Base-by-base conservation (phyloP, 2,888 invertebrate genomes). In the Penaeus monodon region DNA sequence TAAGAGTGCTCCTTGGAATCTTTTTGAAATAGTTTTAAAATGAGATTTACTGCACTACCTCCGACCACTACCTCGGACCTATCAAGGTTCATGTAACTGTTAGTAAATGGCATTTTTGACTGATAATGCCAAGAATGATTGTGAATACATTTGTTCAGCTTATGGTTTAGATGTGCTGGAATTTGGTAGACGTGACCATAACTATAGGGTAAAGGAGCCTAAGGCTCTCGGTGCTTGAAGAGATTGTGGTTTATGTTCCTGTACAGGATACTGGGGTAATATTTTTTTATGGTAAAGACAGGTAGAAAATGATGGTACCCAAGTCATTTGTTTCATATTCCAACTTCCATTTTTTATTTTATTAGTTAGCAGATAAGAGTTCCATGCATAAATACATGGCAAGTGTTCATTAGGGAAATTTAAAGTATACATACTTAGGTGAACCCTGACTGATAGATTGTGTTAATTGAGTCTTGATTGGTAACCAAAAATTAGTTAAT, bases 61-160 rank as follows among this genome's bases (percentile, higher is more conserved):
- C 79, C 66, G 70, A 80, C 66, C 29, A 80, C 85, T 85, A 85
- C 85, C 85, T 85, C 85, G 80, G 79, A 44, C 80, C 33, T 57
- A 44, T 63, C 80, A 85, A 85, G 38, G 80, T 78, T 79, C 63
- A 85, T 44, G 79, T 66, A 57, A 63, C 79, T 70, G 79, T 85
- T 80, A 44, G 70, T 73, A 70, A 66, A 65, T 70, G 70, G 78
- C 78, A 68, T 74, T 84, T 79, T 84, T 78, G 70, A 66, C 29
- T 84, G 70, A 81, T 81, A 70, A 29, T 79, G 68, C 70, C 57
- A 78, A 77, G 84, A 80, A 79, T 68, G 38, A 57, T 77, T 73
- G 70, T 73, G 80, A 80, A 68, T 79, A 81, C 70, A 57, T 44
- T 57, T 64, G 79, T 63, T 79, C n/a, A 38, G 44, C 44, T 44